These are phyloP conservation scores for Mormyrus hasselquistii DNA, from an alignment of 2,797 vertebrate genomes.

Conservation along the genomic window DNA sequence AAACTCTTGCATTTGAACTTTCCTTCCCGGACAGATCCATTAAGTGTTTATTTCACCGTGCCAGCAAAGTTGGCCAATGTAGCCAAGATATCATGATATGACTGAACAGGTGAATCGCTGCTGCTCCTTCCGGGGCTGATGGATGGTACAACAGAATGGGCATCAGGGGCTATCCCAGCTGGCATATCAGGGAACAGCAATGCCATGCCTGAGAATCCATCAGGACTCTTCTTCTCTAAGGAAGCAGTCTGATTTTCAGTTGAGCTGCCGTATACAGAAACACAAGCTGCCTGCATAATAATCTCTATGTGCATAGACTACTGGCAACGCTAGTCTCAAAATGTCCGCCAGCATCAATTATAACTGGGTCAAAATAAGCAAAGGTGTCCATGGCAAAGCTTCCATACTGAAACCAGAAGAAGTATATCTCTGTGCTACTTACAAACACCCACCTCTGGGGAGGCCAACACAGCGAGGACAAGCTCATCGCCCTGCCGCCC, in stretches of 20 bases:
- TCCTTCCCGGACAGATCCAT: background rate
- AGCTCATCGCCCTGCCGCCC: slow-evolving; percentile 16
- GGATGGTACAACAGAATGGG: background rate
- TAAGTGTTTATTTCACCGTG: background rate
- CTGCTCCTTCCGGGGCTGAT: background rate
- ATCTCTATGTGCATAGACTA: background rate
- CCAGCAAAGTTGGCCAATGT: background rate
- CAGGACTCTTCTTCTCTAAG: background rate
- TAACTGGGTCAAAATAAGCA: background rate
- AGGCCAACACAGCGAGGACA: background rate
- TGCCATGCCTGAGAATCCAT: background rate
- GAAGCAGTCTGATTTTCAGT: background rate
- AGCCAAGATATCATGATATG: background rate
- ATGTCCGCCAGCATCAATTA: background rate
- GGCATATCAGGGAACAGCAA: background rate
- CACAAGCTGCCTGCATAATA: background rate
- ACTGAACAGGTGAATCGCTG: slow-evolving; percentile 2
- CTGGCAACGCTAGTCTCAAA: background rate
- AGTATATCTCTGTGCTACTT: background rate
- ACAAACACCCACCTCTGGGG: background rate
- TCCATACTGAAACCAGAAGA: background rate
- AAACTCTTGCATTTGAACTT: background rate
- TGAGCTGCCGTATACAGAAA: background rate
- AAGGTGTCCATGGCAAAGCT: background rate
- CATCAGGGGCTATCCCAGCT: background rate